Percentiles rank a stretch among this genome's conserved stretches.
Evolutionary conservation across 2,888 invertebrate genomes (phyloP).

Genomic region (Melanophora roralis): DNA sequence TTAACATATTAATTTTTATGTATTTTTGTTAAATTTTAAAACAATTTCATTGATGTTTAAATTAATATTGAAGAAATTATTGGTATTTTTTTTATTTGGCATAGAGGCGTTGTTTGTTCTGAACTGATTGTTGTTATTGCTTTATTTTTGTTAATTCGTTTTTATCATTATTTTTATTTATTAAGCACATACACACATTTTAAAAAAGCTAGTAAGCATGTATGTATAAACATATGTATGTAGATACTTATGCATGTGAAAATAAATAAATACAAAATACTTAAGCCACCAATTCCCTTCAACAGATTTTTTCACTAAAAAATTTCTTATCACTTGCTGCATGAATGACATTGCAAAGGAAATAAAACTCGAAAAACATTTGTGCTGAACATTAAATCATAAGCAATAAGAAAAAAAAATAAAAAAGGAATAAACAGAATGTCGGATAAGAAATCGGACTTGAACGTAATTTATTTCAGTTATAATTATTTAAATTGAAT

Average conservation of each 20-base stretch:
- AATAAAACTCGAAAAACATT: slow-evolving; percentile 30
- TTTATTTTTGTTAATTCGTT: slow-evolving; percentile 41
- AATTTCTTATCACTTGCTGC: slow-evolving; percentile 56
- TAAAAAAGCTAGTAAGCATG: too few species aligned
- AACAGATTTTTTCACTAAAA: slow-evolving; percentile 40
- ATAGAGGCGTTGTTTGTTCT: slow-evolving; percentile 57
- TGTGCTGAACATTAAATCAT: slow-evolving; percentile 46
- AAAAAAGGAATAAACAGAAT: slow-evolving; percentile 29
- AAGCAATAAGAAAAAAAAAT: slow-evolving; percentile 53
- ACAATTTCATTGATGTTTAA: too few species aligned
- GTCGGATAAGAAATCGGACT: slow-evolving; percentile 38
- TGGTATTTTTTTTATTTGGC: slow-evolving; percentile 38
- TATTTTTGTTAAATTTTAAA: too few species aligned
- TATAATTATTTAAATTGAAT: slow-evolving; percentile 54
- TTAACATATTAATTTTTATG: too few species aligned
- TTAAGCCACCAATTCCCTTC: slow-evolving; percentile 32
- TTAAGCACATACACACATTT: slow-evolving; percentile 22
- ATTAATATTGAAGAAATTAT: slow-evolving; percentile 1
- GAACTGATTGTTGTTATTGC: slow-evolving; percentile 18
- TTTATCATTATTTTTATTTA: slow-evolving; percentile 49
- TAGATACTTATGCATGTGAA: not conserved
- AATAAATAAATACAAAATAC: slow-evolving; percentile 1
- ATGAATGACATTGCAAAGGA: slow-evolving; percentile 38
- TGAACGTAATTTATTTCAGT: slow-evolving; percentile 20
- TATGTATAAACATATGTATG: not conserved